These are phyloP conservation scores for Brachyhypopomus occidentalis DNA, from an alignment of 2,113 vertebrate genomes.

Conservation along the genomic window DNA sequence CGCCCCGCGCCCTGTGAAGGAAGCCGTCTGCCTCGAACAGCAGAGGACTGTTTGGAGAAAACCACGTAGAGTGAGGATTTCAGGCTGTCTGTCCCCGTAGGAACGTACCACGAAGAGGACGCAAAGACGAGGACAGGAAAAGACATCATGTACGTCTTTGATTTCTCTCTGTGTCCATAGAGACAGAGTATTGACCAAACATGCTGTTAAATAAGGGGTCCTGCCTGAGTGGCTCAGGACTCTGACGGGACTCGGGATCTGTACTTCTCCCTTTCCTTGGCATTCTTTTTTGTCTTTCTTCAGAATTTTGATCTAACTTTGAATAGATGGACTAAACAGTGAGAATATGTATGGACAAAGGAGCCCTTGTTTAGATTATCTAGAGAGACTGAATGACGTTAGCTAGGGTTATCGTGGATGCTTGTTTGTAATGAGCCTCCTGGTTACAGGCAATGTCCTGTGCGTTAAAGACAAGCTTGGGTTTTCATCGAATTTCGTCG, in stretches of 20 bases:
- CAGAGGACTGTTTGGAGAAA: conserved; percentile 37
- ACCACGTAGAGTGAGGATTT: conserved; percentile 34
- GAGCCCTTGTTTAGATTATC: conserved; percentile 21
- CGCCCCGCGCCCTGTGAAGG: conserved; percentile 22
- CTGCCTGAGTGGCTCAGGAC: not conserved
- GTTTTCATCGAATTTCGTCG: not conserved
- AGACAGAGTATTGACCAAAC: conserved; percentile 30
- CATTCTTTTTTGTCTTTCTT: too few species aligned
- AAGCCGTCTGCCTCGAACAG: conserved; percentile 41
- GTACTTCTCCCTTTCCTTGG: too few species aligned
- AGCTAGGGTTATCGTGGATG: conserved; percentile 38
- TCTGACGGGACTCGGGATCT: not conserved
- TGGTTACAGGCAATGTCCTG: conserved; percentile 24
- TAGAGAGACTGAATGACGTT: conserved; percentile 28
- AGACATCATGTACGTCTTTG: conserved; percentile 39
- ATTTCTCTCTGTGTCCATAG: conserved; percentile 12
- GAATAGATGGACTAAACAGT: conserved; percentile 4
- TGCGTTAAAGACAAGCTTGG: conserved; percentile 18
- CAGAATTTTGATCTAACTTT: too few species aligned
- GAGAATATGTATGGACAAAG: conserved; percentile 28
- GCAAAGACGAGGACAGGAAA: conserved; percentile 31
- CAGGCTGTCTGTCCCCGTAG: conserved; percentile 23
- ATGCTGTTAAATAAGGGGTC: conserved; percentile 7
- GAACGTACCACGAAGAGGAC: conserved; percentile 41
- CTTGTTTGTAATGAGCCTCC: conserved; percentile 27